Evolutionary conservation across 1,140 invertebrate species (phyloP).

Genomic region (Mercenaria mercenaria): DNA sequence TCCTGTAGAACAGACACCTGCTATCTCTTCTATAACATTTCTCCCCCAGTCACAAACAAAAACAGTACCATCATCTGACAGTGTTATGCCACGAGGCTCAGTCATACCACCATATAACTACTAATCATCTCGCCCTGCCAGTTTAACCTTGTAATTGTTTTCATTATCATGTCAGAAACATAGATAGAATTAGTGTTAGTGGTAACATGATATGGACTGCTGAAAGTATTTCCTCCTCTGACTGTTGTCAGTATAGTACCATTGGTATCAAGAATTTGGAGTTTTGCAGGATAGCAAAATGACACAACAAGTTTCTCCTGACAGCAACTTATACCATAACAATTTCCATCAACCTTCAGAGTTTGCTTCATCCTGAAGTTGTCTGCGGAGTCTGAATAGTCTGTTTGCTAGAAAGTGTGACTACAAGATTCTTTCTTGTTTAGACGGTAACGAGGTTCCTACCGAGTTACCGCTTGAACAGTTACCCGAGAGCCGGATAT

Average conservation of each 20-base stretch:
- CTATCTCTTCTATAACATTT: neutral
- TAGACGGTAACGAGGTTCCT: too few relatives aligned
- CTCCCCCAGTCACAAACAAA: neutral
- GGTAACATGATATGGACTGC: neutral
- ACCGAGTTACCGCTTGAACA: too few relatives aligned
- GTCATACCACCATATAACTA: neutral
- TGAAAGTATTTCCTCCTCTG: neutral
- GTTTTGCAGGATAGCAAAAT: neutral
- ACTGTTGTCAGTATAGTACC: neutral
- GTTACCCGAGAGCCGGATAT: too few relatives aligned
- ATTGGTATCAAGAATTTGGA: neutral
- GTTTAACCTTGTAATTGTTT: neutral
- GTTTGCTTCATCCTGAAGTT: neutral
- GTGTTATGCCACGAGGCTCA: neutral
- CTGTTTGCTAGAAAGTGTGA: neutral
- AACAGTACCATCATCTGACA: neutral
- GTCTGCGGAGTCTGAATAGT: neutral
- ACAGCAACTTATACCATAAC: neutral
- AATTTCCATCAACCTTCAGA: neutral
- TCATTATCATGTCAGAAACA: neutral
- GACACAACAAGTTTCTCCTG: neutral
- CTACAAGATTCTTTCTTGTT: neutral
- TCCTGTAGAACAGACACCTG: neutral
- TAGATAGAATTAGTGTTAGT: neutral
- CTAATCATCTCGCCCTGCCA: neutral